A percentile compares a stretch with the other conserved stretches of the same genome.
phyloP scores from a whole-genome alignment of 2,888 invertebrate species.

The Mimas tiliae region DNA sequence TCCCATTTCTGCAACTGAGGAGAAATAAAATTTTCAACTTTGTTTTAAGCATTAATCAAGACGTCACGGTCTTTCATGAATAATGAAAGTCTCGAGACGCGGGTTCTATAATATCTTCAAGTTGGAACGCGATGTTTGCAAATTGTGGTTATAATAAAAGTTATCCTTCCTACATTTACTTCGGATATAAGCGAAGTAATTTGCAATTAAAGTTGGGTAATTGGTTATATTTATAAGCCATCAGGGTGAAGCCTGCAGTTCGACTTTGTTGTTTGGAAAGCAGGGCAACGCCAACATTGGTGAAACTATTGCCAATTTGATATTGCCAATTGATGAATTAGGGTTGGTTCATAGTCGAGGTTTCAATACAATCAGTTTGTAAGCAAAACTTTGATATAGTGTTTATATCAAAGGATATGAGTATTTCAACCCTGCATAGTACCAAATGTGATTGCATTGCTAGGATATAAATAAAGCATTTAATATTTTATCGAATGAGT shows the following conservation, averaged over 20 bases:
- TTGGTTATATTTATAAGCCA: background rate
- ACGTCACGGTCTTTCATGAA: slow-evolving; percentile 56
- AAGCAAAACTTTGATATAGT: too few relatives aligned
- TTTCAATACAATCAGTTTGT: too few relatives aligned
- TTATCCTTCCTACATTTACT: slow-evolving; percentile 23
- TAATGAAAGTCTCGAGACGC: slow-evolving; percentile 53
- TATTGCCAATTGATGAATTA: too few relatives aligned
- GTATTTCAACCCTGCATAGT: too few relatives aligned
- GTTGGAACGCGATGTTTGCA: slow-evolving; percentile 44
- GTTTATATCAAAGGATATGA: too few relatives aligned
- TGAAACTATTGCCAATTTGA: too few relatives aligned
- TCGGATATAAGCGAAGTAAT: background rate
- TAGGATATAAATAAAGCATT: too few relatives aligned
- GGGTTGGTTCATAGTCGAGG: too few relatives aligned
- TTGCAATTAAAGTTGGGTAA: slow-evolving; percentile 24
- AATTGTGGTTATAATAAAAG: slow-evolving; percentile 40
- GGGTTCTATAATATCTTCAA: slow-evolving; percentile 39
- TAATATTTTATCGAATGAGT: too few relatives aligned
- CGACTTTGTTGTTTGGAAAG: background rate
- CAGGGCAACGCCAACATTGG: background rate
- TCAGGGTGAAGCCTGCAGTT: background rate
- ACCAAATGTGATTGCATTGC: too few relatives aligned
- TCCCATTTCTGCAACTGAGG: slow-evolving; percentile 41
- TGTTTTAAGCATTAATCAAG: slow-evolving; percentile 60
- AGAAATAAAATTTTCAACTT: slow-evolving; percentile 55